Conservation (phyloP, 2,113 vertebrate species). For the Oreochromis aureus region DNA sequence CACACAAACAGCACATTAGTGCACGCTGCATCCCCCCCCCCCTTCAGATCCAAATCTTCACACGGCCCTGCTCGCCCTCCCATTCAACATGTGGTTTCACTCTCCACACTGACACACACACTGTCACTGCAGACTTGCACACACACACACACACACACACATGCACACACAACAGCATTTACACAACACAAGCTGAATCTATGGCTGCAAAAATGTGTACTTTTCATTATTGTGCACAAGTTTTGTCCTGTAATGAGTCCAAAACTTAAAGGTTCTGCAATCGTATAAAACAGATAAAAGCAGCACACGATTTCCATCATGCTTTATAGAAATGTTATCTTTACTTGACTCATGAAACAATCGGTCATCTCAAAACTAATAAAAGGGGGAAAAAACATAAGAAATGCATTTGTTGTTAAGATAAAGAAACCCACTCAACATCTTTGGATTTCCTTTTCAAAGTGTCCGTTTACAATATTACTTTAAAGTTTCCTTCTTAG, state of each 20-base stretch:
- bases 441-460: background rate
- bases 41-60: conserved; percentile 40
- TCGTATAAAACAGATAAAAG: background rate
- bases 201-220: background rate
- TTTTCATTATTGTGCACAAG: background rate
- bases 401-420: background rate
- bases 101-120: conserved; percentile 3
- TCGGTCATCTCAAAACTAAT: background rate
- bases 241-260: background rate
- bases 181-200: background rate
- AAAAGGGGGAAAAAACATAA: background rate
- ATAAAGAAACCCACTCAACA: background rate
- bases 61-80: conserved; percentile 41
- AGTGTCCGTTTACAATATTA: background rate
- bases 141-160: background rate
- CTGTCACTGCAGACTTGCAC: background rate
- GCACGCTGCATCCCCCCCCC: background rate
- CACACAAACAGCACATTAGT: background rate
- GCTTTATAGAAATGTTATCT: background rate
- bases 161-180: background rate
- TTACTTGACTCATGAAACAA: background rate
- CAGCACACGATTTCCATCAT: background rate
- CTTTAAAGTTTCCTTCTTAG: background rate
- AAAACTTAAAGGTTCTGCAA: background rate
- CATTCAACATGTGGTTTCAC: conserved; percentile 59